phyloP scores from a whole-genome alignment of 35 echinoderm and acorn worm genomes.

The Diadema setosum region DNA sequence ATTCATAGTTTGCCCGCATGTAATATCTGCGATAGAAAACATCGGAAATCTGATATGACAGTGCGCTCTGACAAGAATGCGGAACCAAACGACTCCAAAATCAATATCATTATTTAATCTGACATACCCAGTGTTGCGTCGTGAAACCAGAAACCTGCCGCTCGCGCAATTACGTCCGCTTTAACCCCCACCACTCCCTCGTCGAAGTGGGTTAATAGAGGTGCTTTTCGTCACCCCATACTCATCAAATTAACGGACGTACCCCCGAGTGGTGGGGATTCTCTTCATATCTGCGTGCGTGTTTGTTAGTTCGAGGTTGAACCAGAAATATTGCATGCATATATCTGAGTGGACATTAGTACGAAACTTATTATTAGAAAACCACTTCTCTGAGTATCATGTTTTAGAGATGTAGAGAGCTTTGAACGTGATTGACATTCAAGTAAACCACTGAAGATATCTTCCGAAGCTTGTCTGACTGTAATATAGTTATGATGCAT shows the following conservation, averaged over 20 bases:
- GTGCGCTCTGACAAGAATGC: too few species aligned
- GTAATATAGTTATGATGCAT: too few species aligned
- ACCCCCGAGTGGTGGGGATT: neutral
- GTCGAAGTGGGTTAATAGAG: neutral
- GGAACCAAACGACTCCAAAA: neutral
- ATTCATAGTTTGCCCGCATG: neutral
- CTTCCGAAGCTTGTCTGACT: too few species aligned
- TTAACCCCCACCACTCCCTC: neutral
- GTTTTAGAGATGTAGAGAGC: neutral
- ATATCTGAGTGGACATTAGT: neutral
- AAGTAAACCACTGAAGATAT: too few species aligned
- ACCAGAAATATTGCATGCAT: neutral
- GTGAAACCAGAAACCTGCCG: neutral
- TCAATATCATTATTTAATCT: neutral
- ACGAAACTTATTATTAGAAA: neutral
- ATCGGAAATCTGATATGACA: neutral
- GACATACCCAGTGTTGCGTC: neutral
- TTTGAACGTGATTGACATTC: too few species aligned
- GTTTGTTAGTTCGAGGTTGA: neutral
- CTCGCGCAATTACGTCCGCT: neutral
- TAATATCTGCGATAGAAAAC: neutral
- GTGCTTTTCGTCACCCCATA: neutral
- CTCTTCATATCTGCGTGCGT: neutral
- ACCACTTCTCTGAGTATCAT: neutral
- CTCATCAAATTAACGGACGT: neutral